phyloP scores from a whole-genome alignment of 1,140 invertebrate species.

The Eueides isabella region DNA sequence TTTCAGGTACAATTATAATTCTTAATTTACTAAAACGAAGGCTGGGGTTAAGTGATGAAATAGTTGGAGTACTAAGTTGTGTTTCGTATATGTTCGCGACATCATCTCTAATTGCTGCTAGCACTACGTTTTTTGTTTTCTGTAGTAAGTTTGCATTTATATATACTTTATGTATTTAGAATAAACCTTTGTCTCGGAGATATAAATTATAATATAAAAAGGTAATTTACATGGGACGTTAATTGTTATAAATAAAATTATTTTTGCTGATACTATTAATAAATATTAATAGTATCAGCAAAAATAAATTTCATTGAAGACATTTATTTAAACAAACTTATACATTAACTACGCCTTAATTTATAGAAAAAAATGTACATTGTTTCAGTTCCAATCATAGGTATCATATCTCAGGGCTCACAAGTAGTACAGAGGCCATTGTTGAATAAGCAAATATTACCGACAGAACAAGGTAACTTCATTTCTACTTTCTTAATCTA shows the following conservation, averaged over 20 bases:
- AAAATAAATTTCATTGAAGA: no score
- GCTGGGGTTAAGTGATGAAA: slow-evolving; percentile 61
- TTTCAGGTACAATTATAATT: slow-evolving; percentile 73
- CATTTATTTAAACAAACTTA: no score
- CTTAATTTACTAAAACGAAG: slow-evolving; percentile 67
- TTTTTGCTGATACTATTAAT: no score
- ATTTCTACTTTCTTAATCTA: neutral
- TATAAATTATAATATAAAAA: no score
- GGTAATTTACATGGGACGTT: no score
- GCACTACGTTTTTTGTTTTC: slow-evolving; percentile 59
- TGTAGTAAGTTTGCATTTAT: slow-evolving; percentile 54
- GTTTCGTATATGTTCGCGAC: slow-evolving; percentile 60
- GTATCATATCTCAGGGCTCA: slow-evolving; percentile 73
- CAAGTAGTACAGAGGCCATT: slow-evolving; percentile 78
- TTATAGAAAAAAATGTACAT: neutral
- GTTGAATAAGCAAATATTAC: slow-evolving; percentile 77
- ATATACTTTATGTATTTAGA: neutral
- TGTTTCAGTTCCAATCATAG: slow-evolving; percentile 71
- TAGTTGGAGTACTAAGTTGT: slow-evolving; percentile 71
- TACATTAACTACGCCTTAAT: no score
- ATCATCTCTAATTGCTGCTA: slow-evolving; percentile 61
- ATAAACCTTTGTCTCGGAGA: neutral
- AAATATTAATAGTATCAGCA: no score
- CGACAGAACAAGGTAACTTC: slow-evolving; percentile 76
- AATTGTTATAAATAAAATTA: no score